Percentiles rank a stretch among this genome's conserved stretches.
phyloP scores from a whole-genome alignment of 1,140 invertebrate genomes.

The Rhyacophila brunnea region DNA sequence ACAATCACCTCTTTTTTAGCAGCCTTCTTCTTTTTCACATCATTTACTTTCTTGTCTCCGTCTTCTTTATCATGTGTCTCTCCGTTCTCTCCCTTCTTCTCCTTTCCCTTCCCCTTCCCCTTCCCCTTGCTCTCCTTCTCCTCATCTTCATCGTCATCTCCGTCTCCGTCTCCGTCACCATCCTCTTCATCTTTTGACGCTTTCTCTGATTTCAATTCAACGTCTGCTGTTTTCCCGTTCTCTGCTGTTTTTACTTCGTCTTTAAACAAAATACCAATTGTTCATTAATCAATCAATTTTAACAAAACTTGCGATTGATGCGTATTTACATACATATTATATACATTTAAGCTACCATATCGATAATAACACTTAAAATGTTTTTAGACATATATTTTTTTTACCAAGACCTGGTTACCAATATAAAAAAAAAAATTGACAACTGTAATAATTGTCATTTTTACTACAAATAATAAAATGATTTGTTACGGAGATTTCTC shows the following conservation, averaged over 20 bases:
- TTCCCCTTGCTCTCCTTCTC: slow-evolving; percentile 48
- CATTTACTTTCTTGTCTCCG: slow-evolving; percentile 24
- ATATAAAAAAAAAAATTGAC: too few species aligned
- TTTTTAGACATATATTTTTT: too few species aligned
- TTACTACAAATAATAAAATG: too few species aligned
- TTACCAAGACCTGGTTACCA: too few species aligned
- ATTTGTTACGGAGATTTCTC: too few species aligned
- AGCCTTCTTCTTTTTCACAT: slow-evolving; percentile 28
- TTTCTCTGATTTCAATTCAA: slow-evolving; percentile 22
- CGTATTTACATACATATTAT: too few species aligned
- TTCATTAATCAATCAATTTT: too few species aligned
- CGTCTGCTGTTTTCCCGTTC: slow-evolving; percentile 24
- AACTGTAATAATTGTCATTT: too few species aligned
- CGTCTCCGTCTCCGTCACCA: slow-evolving; percentile 49
- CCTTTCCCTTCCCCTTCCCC: slow-evolving; percentile 42
- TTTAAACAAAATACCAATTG: not conserved
- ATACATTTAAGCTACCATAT: too few species aligned
- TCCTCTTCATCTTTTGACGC: slow-evolving; percentile 46
- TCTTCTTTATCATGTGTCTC: slow-evolving; percentile 29
- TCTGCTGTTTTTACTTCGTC: slow-evolving; percentile 12
- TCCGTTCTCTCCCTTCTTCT: slow-evolving; percentile 38
- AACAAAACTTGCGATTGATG: too few species aligned
- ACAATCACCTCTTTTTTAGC: slow-evolving; percentile 29
- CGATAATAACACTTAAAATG: too few species aligned
- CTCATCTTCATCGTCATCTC: slow-evolving; percentile 50